Conservation (phyloP, 2,113 vertebrate species). For the Bostrychus sinensis region DNA sequence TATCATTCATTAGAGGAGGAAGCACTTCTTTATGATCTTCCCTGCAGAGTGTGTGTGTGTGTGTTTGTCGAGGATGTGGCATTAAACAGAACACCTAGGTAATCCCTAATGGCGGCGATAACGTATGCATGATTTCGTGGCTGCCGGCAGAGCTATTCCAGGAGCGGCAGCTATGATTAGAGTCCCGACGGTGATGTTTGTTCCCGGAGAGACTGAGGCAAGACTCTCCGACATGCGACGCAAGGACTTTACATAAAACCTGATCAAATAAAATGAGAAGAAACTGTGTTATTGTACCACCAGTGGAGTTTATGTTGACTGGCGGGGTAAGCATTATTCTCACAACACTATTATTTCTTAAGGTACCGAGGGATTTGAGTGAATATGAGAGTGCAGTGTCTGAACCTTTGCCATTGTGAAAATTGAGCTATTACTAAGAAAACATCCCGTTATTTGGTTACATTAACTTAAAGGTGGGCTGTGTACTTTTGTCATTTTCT, state of each 20-base stretch:
- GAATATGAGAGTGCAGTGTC: slow-evolving; percentile 16
- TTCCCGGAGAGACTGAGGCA: slow-evolving; percentile 57
- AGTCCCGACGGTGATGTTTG: slow-evolving; percentile 60
- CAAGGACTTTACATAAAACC: slow-evolving; percentile 48
- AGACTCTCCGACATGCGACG: slow-evolving; percentile 49
- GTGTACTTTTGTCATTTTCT: no score
- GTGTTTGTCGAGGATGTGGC: slow-evolving; percentile 43
- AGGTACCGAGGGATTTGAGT: slow-evolving; percentile 25
- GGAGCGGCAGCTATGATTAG: slow-evolving; percentile 72
- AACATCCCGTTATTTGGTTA: slow-evolving; percentile 39
- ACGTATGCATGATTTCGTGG: slow-evolving; percentile 74
- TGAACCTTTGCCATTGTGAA: slow-evolving; percentile 50
- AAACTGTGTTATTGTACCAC: slow-evolving; percentile 25
- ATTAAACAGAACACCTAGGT: slow-evolving; percentile 69
- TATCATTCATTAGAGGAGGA: slow-evolving; percentile 44
- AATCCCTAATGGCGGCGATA: slow-evolving; percentile 73
- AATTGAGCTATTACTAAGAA: slow-evolving; percentile 50
- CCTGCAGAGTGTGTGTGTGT: slow-evolving; percentile 14
- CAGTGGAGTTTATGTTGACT: slow-evolving; percentile 31
- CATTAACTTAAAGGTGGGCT: slow-evolving; percentile 55
- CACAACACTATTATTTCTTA: slow-evolving; percentile 33
- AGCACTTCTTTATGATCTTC: slow-evolving; percentile 42
- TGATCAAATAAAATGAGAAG: slow-evolving; percentile 54
- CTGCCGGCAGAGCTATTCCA: slow-evolving; percentile 76
- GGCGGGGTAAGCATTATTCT: slow-evolving; percentile 28